phyloP scores from a whole-genome alignment of 2,888 invertebrate species.

The Calameuta filiformis region DNA sequence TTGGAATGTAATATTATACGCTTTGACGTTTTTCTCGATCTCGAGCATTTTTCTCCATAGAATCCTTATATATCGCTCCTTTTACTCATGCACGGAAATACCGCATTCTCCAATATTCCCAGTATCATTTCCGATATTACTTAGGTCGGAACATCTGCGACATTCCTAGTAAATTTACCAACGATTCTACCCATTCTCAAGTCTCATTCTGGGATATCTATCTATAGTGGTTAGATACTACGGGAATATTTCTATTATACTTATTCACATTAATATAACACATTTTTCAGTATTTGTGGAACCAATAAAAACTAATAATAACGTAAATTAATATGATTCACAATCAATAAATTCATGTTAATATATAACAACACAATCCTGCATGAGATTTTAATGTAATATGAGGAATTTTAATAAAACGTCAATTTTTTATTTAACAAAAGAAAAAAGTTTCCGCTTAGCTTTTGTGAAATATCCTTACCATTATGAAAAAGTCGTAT shows the following conservation, averaged over 20 bases:
- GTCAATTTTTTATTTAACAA: background rate
- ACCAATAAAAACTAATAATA: background rate
- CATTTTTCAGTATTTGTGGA: background rate
- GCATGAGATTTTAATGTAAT: background rate
- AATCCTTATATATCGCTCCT: background rate
- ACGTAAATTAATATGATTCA: background rate
- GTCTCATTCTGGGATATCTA: background rate
- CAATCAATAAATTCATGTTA: background rate
- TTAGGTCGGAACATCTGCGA: background rate
- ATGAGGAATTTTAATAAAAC: background rate
- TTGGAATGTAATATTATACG: slow-evolving; percentile 20
- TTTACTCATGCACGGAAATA: background rate
- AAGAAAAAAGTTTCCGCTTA: background rate
- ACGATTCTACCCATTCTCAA: background rate
- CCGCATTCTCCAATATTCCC: background rate
- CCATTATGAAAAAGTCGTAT: background rate
- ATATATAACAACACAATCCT: background rate
- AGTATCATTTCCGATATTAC: background rate
- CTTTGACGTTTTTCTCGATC: background rate
- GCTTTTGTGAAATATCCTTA: background rate
- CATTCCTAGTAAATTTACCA: background rate
- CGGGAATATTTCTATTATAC: background rate
- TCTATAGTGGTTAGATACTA: background rate
- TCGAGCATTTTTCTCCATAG: background rate
- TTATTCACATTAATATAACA: background rate